Evolutionary conservation across 2,113 vertebrate genomes (phyloP).

Genomic region (Neolamprologus devosi): DNA sequence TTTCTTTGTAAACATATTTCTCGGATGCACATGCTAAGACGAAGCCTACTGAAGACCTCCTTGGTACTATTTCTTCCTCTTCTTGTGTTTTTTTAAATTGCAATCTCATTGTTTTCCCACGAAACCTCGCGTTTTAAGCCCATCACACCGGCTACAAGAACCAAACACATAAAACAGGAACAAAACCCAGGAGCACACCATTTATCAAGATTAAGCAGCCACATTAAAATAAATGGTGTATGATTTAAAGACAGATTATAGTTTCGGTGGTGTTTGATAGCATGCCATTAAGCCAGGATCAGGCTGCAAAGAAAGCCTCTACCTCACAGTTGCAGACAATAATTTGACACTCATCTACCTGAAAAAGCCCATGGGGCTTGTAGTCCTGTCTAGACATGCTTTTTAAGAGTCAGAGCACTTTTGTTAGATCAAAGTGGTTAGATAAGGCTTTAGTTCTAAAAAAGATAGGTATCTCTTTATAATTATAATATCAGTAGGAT

Average conservation of each 20-base stretch:
- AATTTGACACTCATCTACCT: conserved; percentile 34
- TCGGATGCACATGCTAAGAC: neutral
- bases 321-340: conserved; percentile 25
- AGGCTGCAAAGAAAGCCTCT: neutral
- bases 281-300: conserved; percentile 18
- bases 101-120: neutral
- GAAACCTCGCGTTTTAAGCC: neutral
- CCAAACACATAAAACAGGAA: neutral
- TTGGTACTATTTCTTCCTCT: neutral
- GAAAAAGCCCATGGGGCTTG: conserved; percentile 14
- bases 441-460: neutral
- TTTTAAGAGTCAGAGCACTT: conserved; percentile 18
- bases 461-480: neutral
- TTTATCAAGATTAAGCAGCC: neutral
- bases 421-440: conserved; percentile 32
- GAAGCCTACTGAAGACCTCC: neutral
- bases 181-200: neutral
- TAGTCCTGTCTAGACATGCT: conserved; percentile 47
- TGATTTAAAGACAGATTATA: conserved; percentile 13
- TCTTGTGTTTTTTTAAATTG: neutral
- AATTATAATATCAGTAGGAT: neutral
- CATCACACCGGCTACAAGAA: neutral
- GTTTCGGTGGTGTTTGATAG: conserved; percentile 1
- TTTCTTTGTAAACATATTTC: neutral
- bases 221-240: neutral